phyloP scores from a whole-genome alignment of 2,888 invertebrate species.

The Nomada fabriciana region DNA sequence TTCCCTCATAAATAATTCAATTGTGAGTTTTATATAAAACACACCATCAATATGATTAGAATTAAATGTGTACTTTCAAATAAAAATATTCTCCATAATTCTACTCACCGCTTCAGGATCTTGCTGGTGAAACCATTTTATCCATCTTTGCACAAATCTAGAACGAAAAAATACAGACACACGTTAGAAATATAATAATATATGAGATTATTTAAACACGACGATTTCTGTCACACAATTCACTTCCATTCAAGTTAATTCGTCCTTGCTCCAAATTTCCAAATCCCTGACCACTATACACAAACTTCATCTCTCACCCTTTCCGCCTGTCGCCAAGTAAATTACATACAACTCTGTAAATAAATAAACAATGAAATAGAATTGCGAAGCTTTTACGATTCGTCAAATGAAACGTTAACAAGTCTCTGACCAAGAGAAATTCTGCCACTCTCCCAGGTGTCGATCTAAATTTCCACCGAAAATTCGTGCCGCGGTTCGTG shows the following conservation, averaged over 20 bases:
- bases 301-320: no score
- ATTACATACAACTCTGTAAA: not conserved
- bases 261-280: no score
- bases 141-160: not conserved
- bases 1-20: no score
- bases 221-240: no score
- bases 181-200: not conserved
- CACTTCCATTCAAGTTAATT: no score
- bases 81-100: not conserved
- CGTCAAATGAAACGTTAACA: slow-evolving; percentile 7
- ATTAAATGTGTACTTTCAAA: not conserved
- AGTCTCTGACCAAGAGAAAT: not conserved
- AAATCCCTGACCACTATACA: no score
- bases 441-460: slow-evolving; percentile 10
- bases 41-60: not conserved
- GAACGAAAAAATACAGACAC: slow-evolving; percentile 7
- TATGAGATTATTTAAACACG: no score
- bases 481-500: slow-evolving; percentile 58
- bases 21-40: no score
- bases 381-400: not conserved
- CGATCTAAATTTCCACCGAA: slow-evolving; percentile 40
- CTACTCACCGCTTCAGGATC: slow-evolving; percentile 10
- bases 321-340: no score
- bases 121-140: no score
- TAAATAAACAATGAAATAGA: not conserved